Evolutionary conservation across 2,113 vertebrate genomes (phyloP).

Genomic region (Oryzias celebensis): DNA sequence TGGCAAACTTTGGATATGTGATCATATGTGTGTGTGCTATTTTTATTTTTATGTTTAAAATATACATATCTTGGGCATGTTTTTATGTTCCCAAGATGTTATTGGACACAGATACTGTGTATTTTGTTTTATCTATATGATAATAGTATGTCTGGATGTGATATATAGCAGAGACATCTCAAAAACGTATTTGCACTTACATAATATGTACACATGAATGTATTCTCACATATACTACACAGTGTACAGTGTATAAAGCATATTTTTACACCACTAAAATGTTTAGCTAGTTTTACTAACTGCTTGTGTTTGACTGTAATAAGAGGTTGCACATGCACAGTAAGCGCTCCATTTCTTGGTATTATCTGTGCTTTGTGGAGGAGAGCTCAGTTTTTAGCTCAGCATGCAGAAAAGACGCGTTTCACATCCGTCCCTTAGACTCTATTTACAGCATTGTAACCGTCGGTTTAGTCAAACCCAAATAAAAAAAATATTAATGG

Average conservation of each 20-base stretch:
- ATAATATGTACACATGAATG: constrained; percentile 52
- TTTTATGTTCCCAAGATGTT: no score
- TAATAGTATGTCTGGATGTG: constrained; percentile 46
- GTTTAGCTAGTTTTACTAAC: constrained; percentile 41
- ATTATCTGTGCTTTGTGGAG: constrained; percentile 40
- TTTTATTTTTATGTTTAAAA: constrained; percentile 22
- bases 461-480: constrained; percentile 20
- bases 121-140: constrained; percentile 40
- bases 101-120: constrained; percentile 48
- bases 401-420: constrained; percentile 50
- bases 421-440: constrained; percentile 35
- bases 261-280: constrained; percentile 58
- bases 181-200: constrained; percentile 71
- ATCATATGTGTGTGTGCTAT: constrained; percentile 43
- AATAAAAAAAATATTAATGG: background rate
- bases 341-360: constrained; percentile 26
- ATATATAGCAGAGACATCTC: constrained; percentile 38
- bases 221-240: constrained; percentile 46
- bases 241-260: constrained; percentile 56
- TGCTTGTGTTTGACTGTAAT: constrained; percentile 31
- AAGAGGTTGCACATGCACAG: constrained; percentile 19
- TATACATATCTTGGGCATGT: no score
- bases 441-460: constrained; percentile 35
- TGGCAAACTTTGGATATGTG: constrained; percentile 61
- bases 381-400: constrained; percentile 30